Conservation (phyloP, 2,113 vertebrate genomes). For the Pipa parva region DNA sequence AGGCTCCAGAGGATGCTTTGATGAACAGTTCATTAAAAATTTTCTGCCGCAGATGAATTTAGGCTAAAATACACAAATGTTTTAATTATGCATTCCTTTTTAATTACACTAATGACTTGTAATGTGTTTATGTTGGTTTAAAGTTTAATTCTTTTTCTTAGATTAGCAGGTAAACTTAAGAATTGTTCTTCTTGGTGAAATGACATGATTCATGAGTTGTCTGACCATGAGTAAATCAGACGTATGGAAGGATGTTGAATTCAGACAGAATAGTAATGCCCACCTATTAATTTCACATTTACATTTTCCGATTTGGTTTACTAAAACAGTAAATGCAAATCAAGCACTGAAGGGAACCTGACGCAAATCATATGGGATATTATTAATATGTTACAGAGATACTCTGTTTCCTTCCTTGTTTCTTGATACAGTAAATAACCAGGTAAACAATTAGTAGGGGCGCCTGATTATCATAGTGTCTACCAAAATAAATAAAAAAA, state of each 20-base stretch:
- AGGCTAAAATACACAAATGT: slow-evolving; percentile 79
- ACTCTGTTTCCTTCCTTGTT: too few relatives aligned
- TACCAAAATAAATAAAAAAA: too few relatives aligned
- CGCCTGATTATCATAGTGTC: too few relatives aligned
- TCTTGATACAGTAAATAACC: too few relatives aligned
- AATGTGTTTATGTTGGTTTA: slow-evolving; percentile 79
- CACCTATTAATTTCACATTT: background rate
- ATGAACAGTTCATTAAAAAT: slow-evolving; percentile 80
- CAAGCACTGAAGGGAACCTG: too few relatives aligned
- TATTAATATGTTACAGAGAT: too few relatives aligned
- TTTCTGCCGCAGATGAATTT: slow-evolving; percentile 66
- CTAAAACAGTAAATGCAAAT: background rate
- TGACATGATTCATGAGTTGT: slow-evolving; percentile 70
- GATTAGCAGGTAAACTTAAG: slow-evolving; percentile 75
- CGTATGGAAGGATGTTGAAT: slow-evolving; percentile 55
- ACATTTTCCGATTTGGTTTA: background rate
- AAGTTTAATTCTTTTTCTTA: slow-evolving; percentile 77
- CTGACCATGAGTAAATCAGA: slow-evolving; percentile 70
- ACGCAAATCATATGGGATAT: too few relatives aligned
- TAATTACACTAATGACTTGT: slow-evolving; percentile 80
- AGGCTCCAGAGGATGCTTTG: slow-evolving; percentile 71
- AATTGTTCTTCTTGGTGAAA: slow-evolving; percentile 72
- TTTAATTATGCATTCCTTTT: slow-evolving; percentile 81
- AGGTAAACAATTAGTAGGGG: too few relatives aligned
- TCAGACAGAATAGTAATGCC: background rate